Evolutionary conservation across 2,797 vertebrate genomes (phyloP), one percentile per base, ranked within the genome.

Genomic region (Coregonus suidteri): DNA sequence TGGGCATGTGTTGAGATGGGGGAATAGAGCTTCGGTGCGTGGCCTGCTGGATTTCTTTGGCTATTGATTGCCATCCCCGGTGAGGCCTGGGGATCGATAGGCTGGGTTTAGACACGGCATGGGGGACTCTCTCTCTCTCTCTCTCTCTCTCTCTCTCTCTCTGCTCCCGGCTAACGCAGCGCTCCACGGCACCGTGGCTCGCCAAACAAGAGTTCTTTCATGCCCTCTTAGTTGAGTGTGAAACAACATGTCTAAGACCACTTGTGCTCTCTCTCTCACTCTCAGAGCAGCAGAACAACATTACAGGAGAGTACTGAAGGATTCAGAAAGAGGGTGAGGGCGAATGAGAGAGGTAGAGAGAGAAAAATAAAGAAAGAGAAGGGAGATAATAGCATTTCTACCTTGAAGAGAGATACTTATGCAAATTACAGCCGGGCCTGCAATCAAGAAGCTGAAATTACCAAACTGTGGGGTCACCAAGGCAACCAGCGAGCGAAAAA

Each of bases 391-490:
- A 78, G 86, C 77, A 88, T 87, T 88, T 88, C 78, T 85, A 85
- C 87, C 83, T 90, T 88, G 80, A 88, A 82, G 85, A 90, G 89
- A 75, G 70, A 87, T 89, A 90, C 93, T 93, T 91, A 88, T 89
- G 86, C 79, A 92, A 93, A 94, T 92, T 90, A 92, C 84, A 91
- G 82, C 59, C 66, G 81, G 71, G 82, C 70, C 87, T 86, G 90
- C 92, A 94, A 94, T 94, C 91, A 94, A 91, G 91, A 89, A 87
- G 84, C 88, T 89, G 84, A 90, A 93, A 94, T 92, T 80, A 91
- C 85, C 81, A 84, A 90, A 87, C 79, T 80, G 79, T 78, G 82
- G 81, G 90, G 89, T 94, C 90, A 93, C 91, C 91, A 92, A 83
- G 87, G 93, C 89, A 91, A 93, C 90, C 80, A 73, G 34, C 73